Conservation (phyloP, 2,888 invertebrate species). For the Torymus aiolomorphi region DNA sequence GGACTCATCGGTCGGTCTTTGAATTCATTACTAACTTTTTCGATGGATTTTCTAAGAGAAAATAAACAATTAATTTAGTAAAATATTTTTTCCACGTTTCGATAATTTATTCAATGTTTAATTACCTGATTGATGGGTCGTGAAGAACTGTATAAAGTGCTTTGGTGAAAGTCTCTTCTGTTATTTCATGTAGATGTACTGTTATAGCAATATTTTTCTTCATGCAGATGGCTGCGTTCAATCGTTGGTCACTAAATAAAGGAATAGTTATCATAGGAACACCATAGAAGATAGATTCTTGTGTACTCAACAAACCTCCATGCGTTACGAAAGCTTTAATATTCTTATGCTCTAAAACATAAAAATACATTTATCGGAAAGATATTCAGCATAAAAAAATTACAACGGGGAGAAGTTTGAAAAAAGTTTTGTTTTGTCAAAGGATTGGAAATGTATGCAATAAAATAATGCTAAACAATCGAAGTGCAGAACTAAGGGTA, state of each 20-base stretch:
- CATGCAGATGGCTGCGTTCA: constrained; percentile 62
- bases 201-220: constrained; percentile 60
- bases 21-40: constrained; percentile 40
- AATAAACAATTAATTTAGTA: too few species aligned
- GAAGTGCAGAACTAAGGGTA: too few species aligned
- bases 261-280: constrained; percentile 67
- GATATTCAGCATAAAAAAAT: too few species aligned
- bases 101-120: constrained; percentile 41
- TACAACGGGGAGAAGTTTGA: too few species aligned
- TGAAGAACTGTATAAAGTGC: constrained; percentile 71
- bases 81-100: not conserved
- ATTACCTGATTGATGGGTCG: constrained; percentile 58
- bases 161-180: constrained; percentile 69
- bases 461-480: too few species aligned
- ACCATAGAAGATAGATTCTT: constrained; percentile 63
- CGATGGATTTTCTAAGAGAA: constrained; percentile 16
- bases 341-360: constrained; percentile 65
- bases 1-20: constrained; percentile 79
- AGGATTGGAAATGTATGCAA: too few species aligned
- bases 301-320: constrained; percentile 65
- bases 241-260: constrained; percentile 65
- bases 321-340: constrained; percentile 65
- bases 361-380: too few species aligned
- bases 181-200: constrained; percentile 63
- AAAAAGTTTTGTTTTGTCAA: too few species aligned